phyloP scores from a whole-genome alignment of 1,140 invertebrate genomes.

The Heliconius eleuchia region DNA sequence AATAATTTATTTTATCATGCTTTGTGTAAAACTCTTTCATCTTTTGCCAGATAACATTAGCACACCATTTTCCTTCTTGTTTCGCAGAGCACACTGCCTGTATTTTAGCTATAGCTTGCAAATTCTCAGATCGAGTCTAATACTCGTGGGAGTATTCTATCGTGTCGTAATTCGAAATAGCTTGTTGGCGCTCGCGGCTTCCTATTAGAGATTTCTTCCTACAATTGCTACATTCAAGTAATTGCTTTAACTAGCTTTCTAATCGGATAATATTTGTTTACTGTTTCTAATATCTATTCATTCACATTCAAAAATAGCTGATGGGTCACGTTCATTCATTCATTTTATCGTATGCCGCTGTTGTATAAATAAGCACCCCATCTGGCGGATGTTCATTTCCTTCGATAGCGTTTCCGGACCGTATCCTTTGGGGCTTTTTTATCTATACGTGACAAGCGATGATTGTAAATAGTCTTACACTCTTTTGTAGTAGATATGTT shows the following conservation, averaged over 20 bases:
- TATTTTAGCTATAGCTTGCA: neutral
- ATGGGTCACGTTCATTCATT: slow-evolving; percentile 46
- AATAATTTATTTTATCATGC: no score
- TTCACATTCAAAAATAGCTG: slow-evolving; percentile 42
- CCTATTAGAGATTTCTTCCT: slow-evolving; percentile 39
- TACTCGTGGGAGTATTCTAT: slow-evolving; percentile 45
- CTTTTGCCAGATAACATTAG: neutral
- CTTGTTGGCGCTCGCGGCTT: slow-evolving; percentile 43
- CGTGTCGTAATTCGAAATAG: slow-evolving; percentile 45
- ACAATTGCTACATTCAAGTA: slow-evolving; percentile 27
- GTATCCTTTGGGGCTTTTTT: slow-evolving; percentile 64
- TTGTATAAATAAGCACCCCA: slow-evolving; percentile 62
- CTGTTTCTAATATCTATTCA: slow-evolving; percentile 27
- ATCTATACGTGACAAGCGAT: slow-evolving; percentile 61
- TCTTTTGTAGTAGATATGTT: neutral
- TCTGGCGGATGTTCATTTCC: slow-evolving; percentile 79
- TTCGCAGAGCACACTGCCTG: neutral
- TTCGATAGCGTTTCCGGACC: slow-evolving; percentile 69
- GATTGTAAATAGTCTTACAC: slow-evolving; percentile 17
- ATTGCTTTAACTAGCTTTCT: slow-evolving; percentile 17
- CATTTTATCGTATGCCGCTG: slow-evolving; percentile 45
- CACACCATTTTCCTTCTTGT: neutral
- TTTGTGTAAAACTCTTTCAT: no score
- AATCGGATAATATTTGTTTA: slow-evolving; percentile 13
- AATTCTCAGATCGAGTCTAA: slow-evolving; percentile 13